phyloP scores from a whole-genome alignment of 2,113 vertebrate genomes.

The Pelecanoides urinatrix region DNA sequence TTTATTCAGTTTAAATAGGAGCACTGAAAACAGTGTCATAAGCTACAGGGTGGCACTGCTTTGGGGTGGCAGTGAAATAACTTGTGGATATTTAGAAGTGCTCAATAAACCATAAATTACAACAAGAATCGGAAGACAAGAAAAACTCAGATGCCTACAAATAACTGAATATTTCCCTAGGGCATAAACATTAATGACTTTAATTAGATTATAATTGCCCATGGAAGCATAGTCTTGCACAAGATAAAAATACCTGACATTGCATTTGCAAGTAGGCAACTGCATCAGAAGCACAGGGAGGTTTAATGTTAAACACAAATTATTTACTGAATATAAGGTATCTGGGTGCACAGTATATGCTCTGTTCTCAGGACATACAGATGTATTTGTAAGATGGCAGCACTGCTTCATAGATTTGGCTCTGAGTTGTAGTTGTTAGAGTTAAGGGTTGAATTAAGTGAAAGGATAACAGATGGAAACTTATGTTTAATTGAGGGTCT shows the following conservation, averaged over 20 bases:
- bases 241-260: constrained; percentile 63
- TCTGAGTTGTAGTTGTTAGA: neutral
- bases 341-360: neutral
- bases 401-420: neutral
- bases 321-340: neutral
- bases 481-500: neutral
- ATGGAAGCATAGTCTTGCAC: constrained; percentile 37
- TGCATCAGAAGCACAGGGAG: neutral
- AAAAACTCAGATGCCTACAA: constrained; percentile 60
- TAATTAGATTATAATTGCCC: constrained; percentile 73
- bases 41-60: constrained; percentile 31
- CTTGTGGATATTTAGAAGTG: constrained; percentile 53
- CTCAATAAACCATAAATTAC: constrained; percentile 66
- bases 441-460: neutral
- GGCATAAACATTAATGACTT: constrained; percentile 70
- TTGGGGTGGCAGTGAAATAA: constrained; percentile 53
- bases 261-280: constrained; percentile 9
- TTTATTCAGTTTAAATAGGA: constrained; percentile 58
- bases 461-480: neutral
- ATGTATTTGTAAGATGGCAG: neutral
- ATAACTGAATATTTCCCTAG: constrained; percentile 61
- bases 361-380: neutral
- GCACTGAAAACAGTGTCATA: constrained; percentile 36
- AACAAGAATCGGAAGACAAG: constrained; percentile 21
- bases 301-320: neutral